Base-by-base conservation (phyloP, 2,797 vertebrate species). In the Hypotaenidia philippensis region DNA sequence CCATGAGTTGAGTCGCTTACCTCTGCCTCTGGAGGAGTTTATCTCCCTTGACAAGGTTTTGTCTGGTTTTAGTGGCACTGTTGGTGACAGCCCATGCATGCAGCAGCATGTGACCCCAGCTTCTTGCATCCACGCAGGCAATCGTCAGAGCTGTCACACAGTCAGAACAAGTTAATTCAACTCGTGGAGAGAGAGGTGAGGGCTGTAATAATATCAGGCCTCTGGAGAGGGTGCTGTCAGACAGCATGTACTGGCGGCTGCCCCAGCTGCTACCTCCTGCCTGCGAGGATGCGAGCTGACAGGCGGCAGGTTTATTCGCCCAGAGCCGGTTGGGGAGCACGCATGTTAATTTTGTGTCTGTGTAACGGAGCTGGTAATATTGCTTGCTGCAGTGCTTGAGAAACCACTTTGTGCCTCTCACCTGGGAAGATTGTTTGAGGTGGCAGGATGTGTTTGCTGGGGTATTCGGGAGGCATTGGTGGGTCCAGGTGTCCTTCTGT, bases 141-240 rank as follows among this genome's bases (percentile, higher is more conserved):
- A 94, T 96, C 82, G 32, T 94, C 97, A 97, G 96, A 96, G 92
- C 97, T 98, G 98, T 98, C 98, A 98, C 93, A 94, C 79, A 93
- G 97, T 98, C 98, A 97, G 96, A 97, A 98, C 97, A 97, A 98
- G 97, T 98, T 98, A 98, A 98, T 98, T 98, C 97, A 97, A 82
- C 4, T 6, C 70, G 70, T 60, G 93, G 94, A 74, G 89, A 56
- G 81, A 88, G 92, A 96, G 96, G 96, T 93, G 94, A 36, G 56
- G 93, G 23, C 87, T 96, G 96, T 97, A 98, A 98, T 98, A 96
- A 97, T 95, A 91, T 11, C 14, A 79, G 89, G 97, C 93, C 98
- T 98, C 97, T 96, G 95, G 98, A 98, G 98, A 98, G 96, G 96
- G 96, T 94, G 96, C 97, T 97, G 97, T 97, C 97, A 98, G 95